Evolutionary conservation across 2,113 vertebrate species (phyloP).

Genomic region (Ammodytes marinus): DNA sequence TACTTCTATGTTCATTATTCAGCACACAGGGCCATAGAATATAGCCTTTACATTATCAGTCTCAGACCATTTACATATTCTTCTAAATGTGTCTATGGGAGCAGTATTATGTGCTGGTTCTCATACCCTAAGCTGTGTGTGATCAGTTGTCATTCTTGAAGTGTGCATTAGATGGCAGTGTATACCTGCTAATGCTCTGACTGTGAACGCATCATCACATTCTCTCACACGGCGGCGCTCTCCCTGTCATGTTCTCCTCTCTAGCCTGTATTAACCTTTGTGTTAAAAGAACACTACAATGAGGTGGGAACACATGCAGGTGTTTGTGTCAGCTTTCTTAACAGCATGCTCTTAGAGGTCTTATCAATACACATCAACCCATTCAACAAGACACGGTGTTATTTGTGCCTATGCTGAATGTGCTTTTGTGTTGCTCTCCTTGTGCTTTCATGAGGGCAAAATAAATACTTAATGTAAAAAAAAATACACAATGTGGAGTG

Average conservation of each 20-base stretch:
- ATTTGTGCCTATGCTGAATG: not conserved
- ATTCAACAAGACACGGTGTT: not conserved
- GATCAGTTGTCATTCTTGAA: conserved; percentile 5
- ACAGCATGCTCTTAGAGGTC: not conserved
- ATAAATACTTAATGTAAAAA: no score
- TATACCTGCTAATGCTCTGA: not conserved
- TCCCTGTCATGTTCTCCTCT: not conserved
- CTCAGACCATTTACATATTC: not conserved
- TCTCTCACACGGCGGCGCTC: not conserved
- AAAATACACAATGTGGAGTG: not conserved
- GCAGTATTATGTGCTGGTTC: not conserved
- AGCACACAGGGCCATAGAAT: not conserved
- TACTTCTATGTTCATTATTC: not conserved
- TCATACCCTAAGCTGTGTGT: not conserved
- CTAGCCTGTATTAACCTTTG: conserved; percentile 15
- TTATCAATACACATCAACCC: not conserved
- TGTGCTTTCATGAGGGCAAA: not conserved
- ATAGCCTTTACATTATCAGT: not conserved
- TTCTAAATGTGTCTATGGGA: no score
- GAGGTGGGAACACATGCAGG: conserved; percentile 1
- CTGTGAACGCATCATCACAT: not conserved
- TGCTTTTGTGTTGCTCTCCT: not conserved
- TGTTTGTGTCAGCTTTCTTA: not conserved
- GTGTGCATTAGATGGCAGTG: conserved; percentile 75
- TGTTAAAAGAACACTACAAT: conserved; percentile 11